These are phyloP conservation scores for Cantharis lateralis DNA, from an alignment of 2,888 invertebrate genomes.

Conservation along the genomic window DNA sequence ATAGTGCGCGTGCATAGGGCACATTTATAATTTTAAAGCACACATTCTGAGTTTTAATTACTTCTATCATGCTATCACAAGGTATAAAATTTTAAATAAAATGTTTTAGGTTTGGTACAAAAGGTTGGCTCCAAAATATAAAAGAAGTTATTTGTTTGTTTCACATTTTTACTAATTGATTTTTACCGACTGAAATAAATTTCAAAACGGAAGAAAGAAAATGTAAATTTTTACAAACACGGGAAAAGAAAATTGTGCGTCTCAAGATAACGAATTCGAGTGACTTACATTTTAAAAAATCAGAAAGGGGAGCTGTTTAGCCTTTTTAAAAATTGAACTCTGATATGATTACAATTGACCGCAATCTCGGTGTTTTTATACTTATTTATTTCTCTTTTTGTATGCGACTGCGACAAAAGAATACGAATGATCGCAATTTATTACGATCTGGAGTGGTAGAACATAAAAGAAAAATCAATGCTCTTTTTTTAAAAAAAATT, in stretches of 20 bases:
- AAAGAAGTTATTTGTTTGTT: not conserved
- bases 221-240: not conserved
- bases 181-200: not conserved
- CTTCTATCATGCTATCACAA: not conserved
- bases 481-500: not conserved
- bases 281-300: not conserved
- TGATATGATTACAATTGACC: slow-evolving; percentile 6
- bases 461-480: not conserved
- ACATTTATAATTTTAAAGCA: slow-evolving; percentile 1
- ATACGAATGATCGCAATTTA: slow-evolving; percentile 1
- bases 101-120: not conserved
- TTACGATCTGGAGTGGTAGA: not conserved
- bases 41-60: not conserved
- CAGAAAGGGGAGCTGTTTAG: not conserved
- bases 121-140: not conserved
- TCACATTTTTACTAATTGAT: not conserved
- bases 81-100: not conserved
- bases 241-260: not conserved
- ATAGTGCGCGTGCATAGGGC: slow-evolving; percentile 5
- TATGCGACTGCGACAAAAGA: slow-evolving; percentile 7
- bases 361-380: not conserved
- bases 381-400: slow-evolving; percentile 9
- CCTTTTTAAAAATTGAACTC: not conserved
- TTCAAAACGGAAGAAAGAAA: not conserved
- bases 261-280: not conserved